phyloP scores from a whole-genome alignment of 2,113 vertebrate genomes.

The Malurus melanocephalus region DNA sequence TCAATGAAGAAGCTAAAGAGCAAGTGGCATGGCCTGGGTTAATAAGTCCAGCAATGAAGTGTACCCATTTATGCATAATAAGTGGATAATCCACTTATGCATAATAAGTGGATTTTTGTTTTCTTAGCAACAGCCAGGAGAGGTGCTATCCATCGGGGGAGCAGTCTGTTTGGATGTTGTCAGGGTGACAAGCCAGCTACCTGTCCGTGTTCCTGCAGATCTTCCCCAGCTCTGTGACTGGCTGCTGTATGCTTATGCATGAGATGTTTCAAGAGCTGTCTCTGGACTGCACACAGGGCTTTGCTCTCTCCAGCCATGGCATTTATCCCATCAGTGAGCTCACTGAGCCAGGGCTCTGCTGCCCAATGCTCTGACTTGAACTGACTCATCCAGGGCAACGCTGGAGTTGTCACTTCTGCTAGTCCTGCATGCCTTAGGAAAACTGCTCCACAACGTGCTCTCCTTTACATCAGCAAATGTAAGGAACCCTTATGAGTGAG shows the following conservation, averaged over 20 bases:
- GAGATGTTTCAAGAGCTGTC: not conserved
- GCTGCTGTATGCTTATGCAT: not conserved
- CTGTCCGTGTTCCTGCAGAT: not conserved
- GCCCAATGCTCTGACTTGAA: not conserved
- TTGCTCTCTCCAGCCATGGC: not conserved
- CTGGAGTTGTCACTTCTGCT: not conserved
- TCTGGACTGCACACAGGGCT: not conserved
- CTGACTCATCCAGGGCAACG: not conserved
- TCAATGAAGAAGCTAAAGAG: not conserved
- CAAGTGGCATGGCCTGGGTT: not conserved
- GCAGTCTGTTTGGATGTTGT: conserved; percentile 24
- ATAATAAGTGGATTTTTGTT: conserved; percentile 18
- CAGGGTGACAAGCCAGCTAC: conserved; percentile 31
- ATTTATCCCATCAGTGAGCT: not conserved
- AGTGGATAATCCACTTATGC: not conserved
- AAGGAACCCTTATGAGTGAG: not conserved
- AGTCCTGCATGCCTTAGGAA: not conserved
- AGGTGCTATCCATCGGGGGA: not conserved
- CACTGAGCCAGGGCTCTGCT: not conserved
- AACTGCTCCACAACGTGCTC: not conserved
- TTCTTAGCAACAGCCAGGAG: conserved; percentile 31
- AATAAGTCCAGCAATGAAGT: not conserved
- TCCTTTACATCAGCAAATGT: not conserved
- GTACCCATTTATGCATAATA: not conserved
- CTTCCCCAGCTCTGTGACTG: not conserved